phyloP scores from a whole-genome alignment of 2,888 invertebrate genomes.

The Stegana nigrithorax region DNA sequence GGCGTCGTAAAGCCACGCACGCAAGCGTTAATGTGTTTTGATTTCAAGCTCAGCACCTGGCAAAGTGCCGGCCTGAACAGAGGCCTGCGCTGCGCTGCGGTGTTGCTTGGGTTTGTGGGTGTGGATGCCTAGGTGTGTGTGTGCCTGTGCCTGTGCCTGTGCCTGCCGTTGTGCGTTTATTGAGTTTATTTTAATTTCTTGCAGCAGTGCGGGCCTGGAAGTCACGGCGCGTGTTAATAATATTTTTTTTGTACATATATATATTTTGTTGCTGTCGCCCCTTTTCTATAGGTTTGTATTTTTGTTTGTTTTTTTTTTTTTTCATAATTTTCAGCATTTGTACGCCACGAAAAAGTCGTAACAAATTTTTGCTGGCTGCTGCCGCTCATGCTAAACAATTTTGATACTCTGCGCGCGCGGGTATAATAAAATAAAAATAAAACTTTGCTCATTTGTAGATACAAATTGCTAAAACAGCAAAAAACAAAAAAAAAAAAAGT shows the following conservation, averaged over 20 bases:
- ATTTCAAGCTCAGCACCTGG: constrained; percentile 47
- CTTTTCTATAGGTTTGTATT: neutral
- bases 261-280: constrained; percentile 26
- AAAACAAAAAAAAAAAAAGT: neutral
- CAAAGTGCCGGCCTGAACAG: constrained; percentile 1
- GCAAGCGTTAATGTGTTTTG: constrained; percentile 53
- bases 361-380: constrained; percentile 4
- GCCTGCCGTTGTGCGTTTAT: constrained; percentile 10
- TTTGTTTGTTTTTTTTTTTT: neutral
- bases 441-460: constrained; percentile 54
- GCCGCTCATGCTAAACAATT: too few species aligned
- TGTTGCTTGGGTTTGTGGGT: constrained; percentile 6
- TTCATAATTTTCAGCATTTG: neutral
- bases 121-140: constrained; percentile 21
- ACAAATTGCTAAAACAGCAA: constrained; percentile 25
- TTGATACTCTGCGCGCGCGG: too few species aligned
- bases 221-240: constrained; percentile 45
- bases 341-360: neutral
- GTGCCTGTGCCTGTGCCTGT: constrained; percentile 20
- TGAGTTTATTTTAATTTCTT: constrained; percentile 48
- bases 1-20: constrained; percentile 15
- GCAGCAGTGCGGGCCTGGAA: constrained; percentile 28
- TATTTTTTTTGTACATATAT: too few species aligned
- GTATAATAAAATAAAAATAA: constrained; percentile 44
- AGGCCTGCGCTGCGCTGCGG: constrained; percentile 25